Conservation (phyloP, 2,113 vertebrate species). For the Eleginops maclovinus region DNA sequence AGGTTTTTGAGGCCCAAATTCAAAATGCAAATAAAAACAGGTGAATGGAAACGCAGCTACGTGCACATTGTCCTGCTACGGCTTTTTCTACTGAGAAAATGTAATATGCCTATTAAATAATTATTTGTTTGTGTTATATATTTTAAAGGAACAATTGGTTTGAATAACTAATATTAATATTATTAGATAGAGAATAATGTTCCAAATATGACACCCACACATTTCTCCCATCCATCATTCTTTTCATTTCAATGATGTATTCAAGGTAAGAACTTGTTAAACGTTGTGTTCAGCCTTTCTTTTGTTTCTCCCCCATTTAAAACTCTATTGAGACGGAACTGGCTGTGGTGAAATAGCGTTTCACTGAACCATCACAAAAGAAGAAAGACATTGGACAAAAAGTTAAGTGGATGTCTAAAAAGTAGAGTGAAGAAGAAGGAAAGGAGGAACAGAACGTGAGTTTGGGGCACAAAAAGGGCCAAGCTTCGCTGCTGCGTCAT, state of each 20-base stretch:
- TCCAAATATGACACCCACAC: not conserved
- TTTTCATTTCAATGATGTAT: not conserved
- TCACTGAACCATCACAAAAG: slow-evolving; percentile 21
- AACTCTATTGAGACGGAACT: slow-evolving; percentile 1
- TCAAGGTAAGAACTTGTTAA: slow-evolving; percentile 9
- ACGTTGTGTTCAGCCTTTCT: not conserved
- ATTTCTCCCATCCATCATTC: not conserved
- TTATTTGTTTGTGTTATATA: too few relatives aligned
- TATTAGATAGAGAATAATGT: not conserved
- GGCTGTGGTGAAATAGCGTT: slow-evolving; percentile 4
- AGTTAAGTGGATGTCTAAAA: not conserved
- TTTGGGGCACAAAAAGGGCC: slow-evolving; percentile 16
- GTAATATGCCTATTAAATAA: too few relatives aligned
- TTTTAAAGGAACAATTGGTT: not conserved
- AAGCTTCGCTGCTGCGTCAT: slow-evolving; percentile 43
- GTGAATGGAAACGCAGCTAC: too few relatives aligned
- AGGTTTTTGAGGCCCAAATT: too few relatives aligned
- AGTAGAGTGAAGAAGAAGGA: not conserved
- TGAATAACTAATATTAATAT: not conserved
- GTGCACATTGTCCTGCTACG: too few relatives aligned
- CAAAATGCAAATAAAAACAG: not conserved
- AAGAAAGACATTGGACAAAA: slow-evolving; percentile 4
- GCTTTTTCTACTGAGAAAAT: too few relatives aligned
- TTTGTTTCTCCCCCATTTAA: slow-evolving; percentile 44
- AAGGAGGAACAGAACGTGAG: slow-evolving; percentile 12